Evolutionary conservation across 2,797 vertebrate species (phyloP).

Genomic region (Periophthalmus magnuspinnatus): DNA sequence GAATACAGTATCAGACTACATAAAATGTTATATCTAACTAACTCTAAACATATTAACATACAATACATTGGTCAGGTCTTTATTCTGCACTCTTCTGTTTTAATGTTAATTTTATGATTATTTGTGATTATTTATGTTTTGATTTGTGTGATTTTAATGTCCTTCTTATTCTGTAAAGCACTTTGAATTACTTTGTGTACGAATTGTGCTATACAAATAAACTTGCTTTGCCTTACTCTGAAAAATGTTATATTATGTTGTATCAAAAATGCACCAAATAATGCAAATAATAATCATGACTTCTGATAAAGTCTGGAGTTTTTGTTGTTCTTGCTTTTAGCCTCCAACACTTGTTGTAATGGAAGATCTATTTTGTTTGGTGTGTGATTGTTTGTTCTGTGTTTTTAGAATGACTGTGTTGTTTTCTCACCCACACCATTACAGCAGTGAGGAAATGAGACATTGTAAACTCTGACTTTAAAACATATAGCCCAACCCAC

Average conservation of each 20-base stretch:
- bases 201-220: no score
- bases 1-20: not conserved
- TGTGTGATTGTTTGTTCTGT: constrained; percentile 5
- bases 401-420: constrained; percentile 8
- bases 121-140: no score
- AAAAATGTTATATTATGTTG: not conserved
- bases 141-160: no score
- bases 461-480: constrained; percentile 35
- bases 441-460: constrained; percentile 54
- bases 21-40: not conserved
- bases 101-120: no score
- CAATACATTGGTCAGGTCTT: not conserved
- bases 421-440: constrained; percentile 37
- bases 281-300: no score
- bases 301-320: not conserved
- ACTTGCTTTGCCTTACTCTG: no score
- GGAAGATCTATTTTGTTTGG: not conserved
- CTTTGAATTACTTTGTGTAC: no score
- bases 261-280: no score
- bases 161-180: no score
- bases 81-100: no score
- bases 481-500: constrained; percentile 2
- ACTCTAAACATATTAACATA: not conserved
- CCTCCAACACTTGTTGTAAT: not conserved
- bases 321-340: not conserved